Conservation (phyloP, 2,113 vertebrate genomes). For the Archilochus colubris region DNA sequence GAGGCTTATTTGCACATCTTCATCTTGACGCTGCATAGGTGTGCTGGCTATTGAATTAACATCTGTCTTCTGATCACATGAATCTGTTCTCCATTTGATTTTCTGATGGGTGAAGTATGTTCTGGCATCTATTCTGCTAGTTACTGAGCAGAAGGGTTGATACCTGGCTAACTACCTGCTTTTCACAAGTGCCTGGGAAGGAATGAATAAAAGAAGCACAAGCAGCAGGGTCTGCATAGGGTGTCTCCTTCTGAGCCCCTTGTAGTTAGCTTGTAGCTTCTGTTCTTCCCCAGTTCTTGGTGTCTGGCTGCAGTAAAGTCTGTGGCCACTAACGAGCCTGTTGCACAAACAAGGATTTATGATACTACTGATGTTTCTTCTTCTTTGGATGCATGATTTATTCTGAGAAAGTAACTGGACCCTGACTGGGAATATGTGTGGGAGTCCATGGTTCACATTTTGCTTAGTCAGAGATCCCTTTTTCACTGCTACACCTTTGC, state of each 20-base stretch:
- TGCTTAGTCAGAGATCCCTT: neutral
- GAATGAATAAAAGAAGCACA: neutral
- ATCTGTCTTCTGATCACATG: neutral
- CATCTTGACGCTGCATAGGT: neutral
- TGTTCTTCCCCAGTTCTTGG: neutral
- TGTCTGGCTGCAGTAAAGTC: neutral
- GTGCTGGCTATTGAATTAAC: neutral
- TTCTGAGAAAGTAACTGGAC: neutral
- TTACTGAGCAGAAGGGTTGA: neutral
- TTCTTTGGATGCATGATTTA: neutral
- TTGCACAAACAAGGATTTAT: neutral
- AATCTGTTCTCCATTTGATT: slow-evolving; percentile 1
- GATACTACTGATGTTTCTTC: neutral
- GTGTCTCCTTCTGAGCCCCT: neutral
- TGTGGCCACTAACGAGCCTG: neutral
- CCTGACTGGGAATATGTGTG: neutral
- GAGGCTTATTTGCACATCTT: neutral
- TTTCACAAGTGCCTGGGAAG: neutral
- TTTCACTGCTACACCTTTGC: neutral
- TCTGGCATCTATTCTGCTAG: neutral
- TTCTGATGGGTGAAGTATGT: neutral
- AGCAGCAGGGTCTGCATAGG: rapidly evolving
- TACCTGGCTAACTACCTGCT: neutral
- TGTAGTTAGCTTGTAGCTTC: neutral
- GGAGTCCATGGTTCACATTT: neutral